Evolutionary conservation across 2,888 invertebrate genomes (phyloP).

Genomic region (Drosophila diplacantha): DNA sequence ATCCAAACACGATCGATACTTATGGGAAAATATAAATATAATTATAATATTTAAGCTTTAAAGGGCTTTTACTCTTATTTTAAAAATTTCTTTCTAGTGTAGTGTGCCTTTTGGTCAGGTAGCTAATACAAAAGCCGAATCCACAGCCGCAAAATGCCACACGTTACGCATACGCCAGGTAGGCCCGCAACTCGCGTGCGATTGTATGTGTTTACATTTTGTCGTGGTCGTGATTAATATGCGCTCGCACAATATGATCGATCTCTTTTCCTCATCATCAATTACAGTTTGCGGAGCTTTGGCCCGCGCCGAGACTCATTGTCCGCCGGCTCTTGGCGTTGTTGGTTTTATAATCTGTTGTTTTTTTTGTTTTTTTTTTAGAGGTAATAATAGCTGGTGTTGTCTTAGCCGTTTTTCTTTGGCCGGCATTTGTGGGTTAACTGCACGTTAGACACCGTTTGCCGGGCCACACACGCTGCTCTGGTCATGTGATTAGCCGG

Average conservation of each 20-base stretch:
- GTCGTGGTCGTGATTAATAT: slow-evolving; percentile 71
- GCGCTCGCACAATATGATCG: slow-evolving; percentile 70
- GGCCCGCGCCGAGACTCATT: slow-evolving; percentile 51
- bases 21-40: not conserved
- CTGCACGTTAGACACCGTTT: slow-evolving; percentile 68
- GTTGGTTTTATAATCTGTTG: slow-evolving; percentile 51
- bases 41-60: not conserved
- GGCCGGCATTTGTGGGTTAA: slow-evolving; percentile 67
- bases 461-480: slow-evolving; percentile 51
- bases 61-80: not conserved
- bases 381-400: slow-evolving; percentile 63
- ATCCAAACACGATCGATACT: not conserved
- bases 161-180: slow-evolving; percentile 67
- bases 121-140: slow-evolving; percentile 17
- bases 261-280: slow-evolving; percentile 71
- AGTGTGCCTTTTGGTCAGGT: slow-evolving; percentile 55
- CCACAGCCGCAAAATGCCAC: slow-evolving; percentile 52
- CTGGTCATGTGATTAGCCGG: slow-evolving; percentile 50
- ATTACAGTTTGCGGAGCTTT: slow-evolving; percentile 67
- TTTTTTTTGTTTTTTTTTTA: slow-evolving; percentile 24
- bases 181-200: slow-evolving; percentile 25
- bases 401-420: slow-evolving; percentile 44
- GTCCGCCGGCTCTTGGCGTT: slow-evolving; percentile 37
- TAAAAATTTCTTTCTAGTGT: slow-evolving; percentile 28
- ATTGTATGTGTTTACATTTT: slow-evolving; percentile 54